A percentile compares a stretch with the other conserved stretches of the same genome.
Evolutionary conservation across 2,888 invertebrate species (phyloP).

Genomic region (Rhodophaea formosa): DNA sequence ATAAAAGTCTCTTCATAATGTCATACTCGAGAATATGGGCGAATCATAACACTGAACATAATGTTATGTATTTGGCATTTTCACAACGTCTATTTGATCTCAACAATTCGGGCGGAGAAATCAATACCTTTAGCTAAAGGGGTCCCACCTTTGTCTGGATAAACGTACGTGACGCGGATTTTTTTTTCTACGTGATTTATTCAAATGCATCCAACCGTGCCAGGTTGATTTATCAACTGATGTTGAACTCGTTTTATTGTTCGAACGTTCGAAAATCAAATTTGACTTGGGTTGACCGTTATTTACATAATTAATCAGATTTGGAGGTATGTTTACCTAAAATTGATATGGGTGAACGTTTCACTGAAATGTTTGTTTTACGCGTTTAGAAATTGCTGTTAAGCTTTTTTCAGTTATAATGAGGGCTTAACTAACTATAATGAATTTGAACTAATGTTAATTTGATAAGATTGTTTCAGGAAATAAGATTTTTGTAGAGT

Average conservation of each 20-base stretch:
- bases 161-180: constrained; percentile 11
- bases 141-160: constrained; percentile 8
- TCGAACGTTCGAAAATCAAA: constrained; percentile 2
- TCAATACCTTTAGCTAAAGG: constrained; percentile 14
- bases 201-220: constrained; percentile 12
- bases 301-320: constrained; percentile 9
- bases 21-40: constrained; percentile 8
- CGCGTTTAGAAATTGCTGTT: not conserved
- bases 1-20: constrained; percentile 7
- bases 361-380: constrained; percentile 4
- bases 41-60: constrained; percentile 13
- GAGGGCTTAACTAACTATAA: not conserved
- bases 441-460: not conserved
- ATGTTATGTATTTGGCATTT: constrained; percentile 18
- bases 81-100: constrained; percentile 17
- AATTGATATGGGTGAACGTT: constrained; percentile 10
- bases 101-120: constrained; percentile 16
- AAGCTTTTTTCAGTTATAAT: not conserved
- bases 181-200: constrained; percentile 14
- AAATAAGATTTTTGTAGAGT: not conserved
- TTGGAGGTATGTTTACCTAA: constrained; percentile 1
- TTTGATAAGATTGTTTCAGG: not conserved
- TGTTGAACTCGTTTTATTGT: constrained; percentile 9
- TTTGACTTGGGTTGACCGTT: constrained; percentile 8
- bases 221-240: constrained; percentile 9